Evolutionary conservation across 2,113 vertebrate genomes (phyloP).

Genomic region (Promerops cafer): DNA sequence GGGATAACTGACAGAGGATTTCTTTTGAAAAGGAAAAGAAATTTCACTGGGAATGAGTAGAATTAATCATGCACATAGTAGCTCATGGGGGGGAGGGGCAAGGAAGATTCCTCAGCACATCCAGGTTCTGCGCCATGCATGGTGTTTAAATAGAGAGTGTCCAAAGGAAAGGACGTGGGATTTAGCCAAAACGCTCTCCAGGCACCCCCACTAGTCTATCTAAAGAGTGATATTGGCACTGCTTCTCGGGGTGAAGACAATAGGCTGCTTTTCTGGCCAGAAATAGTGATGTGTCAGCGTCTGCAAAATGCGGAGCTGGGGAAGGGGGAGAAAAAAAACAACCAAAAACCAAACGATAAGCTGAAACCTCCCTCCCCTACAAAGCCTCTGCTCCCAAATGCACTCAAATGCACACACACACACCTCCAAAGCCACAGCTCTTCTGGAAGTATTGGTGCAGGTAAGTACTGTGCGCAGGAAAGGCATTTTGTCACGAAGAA

Average conservation of each 20-base stretch:
- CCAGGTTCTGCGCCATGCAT: neutral
- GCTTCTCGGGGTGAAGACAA: constrained; percentile 40
- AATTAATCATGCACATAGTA: constrained; percentile 33
- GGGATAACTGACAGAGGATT: neutral
- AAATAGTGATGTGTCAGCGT: constrained; percentile 63
- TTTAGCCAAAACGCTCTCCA: constrained; percentile 45
- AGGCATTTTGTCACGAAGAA: neutral
- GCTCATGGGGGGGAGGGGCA: neutral
- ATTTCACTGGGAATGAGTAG: neutral
- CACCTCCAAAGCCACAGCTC: neutral
- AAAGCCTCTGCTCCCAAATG: neutral
- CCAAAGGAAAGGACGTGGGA: neutral
- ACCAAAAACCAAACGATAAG: neutral
- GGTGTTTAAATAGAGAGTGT: constrained; percentile 11
- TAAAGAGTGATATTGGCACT: constrained; percentile 50
- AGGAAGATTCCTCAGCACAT: neutral
- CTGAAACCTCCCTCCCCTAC: neutral
- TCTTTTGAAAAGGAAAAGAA: neutral
- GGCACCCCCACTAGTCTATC: constrained; percentile 37
- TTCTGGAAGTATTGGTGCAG: neutral
- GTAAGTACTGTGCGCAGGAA: neutral
- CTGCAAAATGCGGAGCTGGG: constrained; percentile 30
- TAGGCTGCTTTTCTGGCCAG: constrained; percentile 52
- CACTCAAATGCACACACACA: too few species aligned
- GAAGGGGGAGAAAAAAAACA: neutral